A percentile compares a stretch with the other conserved stretches of the same genome.
Conservation (phyloP, 2,113 vertebrate species). For the Opisthocomus hoazin region DNA sequence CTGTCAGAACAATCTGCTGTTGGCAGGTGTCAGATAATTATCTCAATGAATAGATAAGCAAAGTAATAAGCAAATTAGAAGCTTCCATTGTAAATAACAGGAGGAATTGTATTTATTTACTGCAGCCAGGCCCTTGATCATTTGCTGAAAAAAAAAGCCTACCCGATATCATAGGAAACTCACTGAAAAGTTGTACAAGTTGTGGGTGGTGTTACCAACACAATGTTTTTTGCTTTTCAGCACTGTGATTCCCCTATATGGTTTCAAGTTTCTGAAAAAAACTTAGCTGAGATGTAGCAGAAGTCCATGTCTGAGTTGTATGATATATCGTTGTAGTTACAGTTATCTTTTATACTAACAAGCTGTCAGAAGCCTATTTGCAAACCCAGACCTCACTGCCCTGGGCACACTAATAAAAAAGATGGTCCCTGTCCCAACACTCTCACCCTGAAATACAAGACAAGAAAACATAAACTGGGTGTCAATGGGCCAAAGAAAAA, state of each 20-base stretch:
- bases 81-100: conserved; percentile 63
- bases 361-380: background rate
- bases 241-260: background rate
- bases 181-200: background rate
- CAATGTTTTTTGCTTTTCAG: conserved; percentile 3
- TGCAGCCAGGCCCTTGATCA: conserved; percentile 9
- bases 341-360: conserved; percentile 6
- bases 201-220: background rate
- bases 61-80: conserved; percentile 75
- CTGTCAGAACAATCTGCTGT: conserved; percentile 91
- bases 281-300: background rate
- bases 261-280: background rate
- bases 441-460: background rate
- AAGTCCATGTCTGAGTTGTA: background rate
- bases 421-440: conserved; percentile 7
- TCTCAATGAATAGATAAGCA: conserved; percentile 81
- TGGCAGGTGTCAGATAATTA: conserved; percentile 94
- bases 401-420: background rate
- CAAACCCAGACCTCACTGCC: background rate
- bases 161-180: background rate
- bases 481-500: background rate
- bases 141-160: background rate
- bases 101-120: conserved; percentile 81
- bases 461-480: background rate
- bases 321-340: background rate